Evolutionary conservation across 64 coral and sea anemone genomes (phyloP).

Genomic region (Orbicella faveolata): DNA sequence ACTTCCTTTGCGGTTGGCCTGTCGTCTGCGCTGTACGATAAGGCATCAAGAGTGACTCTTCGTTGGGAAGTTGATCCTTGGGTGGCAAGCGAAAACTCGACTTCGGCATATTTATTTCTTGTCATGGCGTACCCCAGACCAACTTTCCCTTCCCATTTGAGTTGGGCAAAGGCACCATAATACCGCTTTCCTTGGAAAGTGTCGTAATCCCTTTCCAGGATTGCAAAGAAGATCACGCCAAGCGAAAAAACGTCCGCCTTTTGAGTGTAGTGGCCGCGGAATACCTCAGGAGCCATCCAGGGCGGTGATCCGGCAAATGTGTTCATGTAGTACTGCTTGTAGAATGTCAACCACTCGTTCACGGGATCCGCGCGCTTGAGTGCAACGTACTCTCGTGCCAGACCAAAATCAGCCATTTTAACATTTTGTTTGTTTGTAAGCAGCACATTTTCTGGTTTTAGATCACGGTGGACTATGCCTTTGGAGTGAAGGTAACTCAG

Average conservation of each 20-base stretch:
- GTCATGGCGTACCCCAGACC: not conserved
- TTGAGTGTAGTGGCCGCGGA: slow-evolving; percentile 45
- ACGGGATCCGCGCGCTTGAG: not conserved
- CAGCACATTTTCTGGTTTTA: slow-evolving; percentile 55
- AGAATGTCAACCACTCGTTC: not conserved
- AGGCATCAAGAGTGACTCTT: not conserved
- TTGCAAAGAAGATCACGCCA: slow-evolving; percentile 31
- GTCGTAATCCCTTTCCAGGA: slow-evolving; percentile 6
- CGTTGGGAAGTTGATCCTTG: not conserved
- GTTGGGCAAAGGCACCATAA: slow-evolving; percentile 30
- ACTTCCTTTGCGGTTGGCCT: not conserved
- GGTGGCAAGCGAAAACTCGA: not conserved
- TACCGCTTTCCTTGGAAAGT: not conserved
- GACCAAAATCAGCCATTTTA: slow-evolving; percentile 46
- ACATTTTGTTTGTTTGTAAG: not conserved
- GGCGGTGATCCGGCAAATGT: slow-evolving; percentile 11
- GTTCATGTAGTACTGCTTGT: slow-evolving; percentile 26
- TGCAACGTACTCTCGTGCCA: slow-evolving; percentile 18
- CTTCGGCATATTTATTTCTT: not conserved
- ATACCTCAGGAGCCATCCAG: slow-evolving; percentile 66
- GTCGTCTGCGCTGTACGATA: not conserved
- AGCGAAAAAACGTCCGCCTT: slow-evolving; percentile 61
- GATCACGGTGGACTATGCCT: slow-evolving; percentile 35
- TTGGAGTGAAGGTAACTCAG: slow-evolving; percentile 2
- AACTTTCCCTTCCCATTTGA: too few relatives aligned